Evolutionary conservation across 2,888 invertebrate species (phyloP).

Genomic region (Saturnia pavonia): DNA sequence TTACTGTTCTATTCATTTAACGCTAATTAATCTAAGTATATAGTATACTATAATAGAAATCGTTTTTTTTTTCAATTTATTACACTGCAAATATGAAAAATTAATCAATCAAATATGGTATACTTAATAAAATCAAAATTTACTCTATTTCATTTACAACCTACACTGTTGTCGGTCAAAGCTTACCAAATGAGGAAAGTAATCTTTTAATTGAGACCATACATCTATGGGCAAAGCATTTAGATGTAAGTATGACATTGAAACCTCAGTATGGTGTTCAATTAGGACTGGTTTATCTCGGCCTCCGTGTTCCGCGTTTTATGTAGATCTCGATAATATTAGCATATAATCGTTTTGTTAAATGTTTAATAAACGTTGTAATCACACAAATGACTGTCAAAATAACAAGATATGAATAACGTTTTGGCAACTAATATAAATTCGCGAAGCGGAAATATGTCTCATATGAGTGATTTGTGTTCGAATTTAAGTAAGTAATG

Average conservation of each 20-base stretch:
- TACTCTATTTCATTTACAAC: slow-evolving; percentile 24
- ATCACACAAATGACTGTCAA: slow-evolving; percentile 23
- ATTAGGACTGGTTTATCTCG: slow-evolving; percentile 43
- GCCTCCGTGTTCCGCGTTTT: slow-evolving; percentile 50
- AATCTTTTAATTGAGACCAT: slow-evolving; percentile 42
- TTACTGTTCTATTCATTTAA: too few relatives aligned
- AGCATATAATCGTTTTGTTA: slow-evolving; percentile 50
- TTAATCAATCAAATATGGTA: too few relatives aligned
- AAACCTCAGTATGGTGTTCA: slow-evolving; percentile 47
- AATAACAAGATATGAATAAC: not conserved
- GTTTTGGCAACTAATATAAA: not conserved
- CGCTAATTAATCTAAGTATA: not conserved
- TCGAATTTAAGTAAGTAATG: not conserved
- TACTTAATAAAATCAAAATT: too few relatives aligned
- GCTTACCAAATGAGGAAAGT: slow-evolving; percentile 47
- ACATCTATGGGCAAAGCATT: slow-evolving; percentile 56
- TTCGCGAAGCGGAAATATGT: not conserved
- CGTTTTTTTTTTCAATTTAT: too few relatives aligned
- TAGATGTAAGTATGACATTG: slow-evolving; percentile 45
- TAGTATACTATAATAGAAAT: not conserved
- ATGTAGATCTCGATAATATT: slow-evolving; percentile 53
- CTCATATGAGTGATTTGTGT: not conserved
- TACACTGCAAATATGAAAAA: too few relatives aligned
- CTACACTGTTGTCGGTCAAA: slow-evolving; percentile 24
- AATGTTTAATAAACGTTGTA: slow-evolving; percentile 31